phyloP scores from a whole-genome alignment of 2,797 vertebrate species.

The Picus viridis region DNA sequence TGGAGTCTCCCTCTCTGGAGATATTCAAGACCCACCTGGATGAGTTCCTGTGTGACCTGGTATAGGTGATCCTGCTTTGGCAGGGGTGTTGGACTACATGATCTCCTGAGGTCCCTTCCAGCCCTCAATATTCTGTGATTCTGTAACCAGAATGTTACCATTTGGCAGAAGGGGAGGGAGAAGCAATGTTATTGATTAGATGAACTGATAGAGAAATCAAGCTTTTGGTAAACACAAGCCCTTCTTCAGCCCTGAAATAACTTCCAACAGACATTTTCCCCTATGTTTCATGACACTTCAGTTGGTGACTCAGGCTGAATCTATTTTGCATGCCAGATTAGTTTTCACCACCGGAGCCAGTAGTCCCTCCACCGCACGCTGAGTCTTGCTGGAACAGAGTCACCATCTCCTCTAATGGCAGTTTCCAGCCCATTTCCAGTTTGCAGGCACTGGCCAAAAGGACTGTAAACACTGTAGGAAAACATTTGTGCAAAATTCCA shows the following conservation, averaged over 20 bases:
- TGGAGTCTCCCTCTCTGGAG: too few species aligned
- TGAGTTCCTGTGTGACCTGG: too few species aligned
- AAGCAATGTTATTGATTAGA: neutral
- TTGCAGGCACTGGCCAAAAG: neutral
- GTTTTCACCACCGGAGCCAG: neutral
- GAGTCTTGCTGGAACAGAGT: neutral
- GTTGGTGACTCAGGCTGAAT: neutral
- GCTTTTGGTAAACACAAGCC: neutral
- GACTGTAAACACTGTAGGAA: constrained; percentile 30
- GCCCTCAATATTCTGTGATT: too few species aligned
- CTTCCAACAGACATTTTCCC: neutral
- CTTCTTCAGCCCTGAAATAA: neutral
- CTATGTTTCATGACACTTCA: neutral
- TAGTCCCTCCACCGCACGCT: neutral
- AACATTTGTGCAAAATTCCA: constrained; percentile 29
- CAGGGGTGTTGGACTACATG: too few species aligned
- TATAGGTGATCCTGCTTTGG: too few species aligned
- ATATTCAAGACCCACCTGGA: too few species aligned
- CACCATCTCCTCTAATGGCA: neutral
- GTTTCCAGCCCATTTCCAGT: constrained; percentile 49
- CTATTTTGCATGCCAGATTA: neutral
- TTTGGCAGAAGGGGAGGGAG: neutral
- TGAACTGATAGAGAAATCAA: neutral
- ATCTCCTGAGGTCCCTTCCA: too few species aligned
- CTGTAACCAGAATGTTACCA: neutral